Base-by-base conservation (phyloP, 2,888 invertebrate species). In the Ochropleura leucogaster region DNA sequence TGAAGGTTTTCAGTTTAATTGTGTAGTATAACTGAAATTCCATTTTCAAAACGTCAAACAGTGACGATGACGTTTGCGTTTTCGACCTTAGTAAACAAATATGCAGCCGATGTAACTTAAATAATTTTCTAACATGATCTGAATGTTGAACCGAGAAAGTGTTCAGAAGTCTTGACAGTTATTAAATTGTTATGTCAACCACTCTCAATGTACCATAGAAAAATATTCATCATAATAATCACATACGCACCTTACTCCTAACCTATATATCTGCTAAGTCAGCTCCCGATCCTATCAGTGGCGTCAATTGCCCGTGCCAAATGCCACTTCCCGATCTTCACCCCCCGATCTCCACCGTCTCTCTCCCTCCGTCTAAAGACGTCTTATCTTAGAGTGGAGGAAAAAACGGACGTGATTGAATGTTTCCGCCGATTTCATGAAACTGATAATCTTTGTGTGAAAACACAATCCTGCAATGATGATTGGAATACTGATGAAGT, bases 281-380 rank as follows among this genome's bases (percentile, higher is more conserved):
- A 96, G 96, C 96, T 93, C 90, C 90, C 94, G 96, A 96, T 96
- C 93, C 96, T 96, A 96, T 96, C 96, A 96, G 94, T 90, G 92
- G 92, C 96, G 96, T 96, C 96, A 96, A 96, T 96, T 96, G 96
- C 96, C 95, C 96, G 96, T 96, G 96, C 96, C 96, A 96, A 96
- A 96, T 95, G 95, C 95, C 95, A 95, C 95, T 94, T 94, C 93
- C 94, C 88, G 87, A 89, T 89, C 87, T 87, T 83, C 81, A 40
- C 87, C 80, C 87, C 86, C 87, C 84, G 79, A 79, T 80, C 83
- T 68, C 62, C 75, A 16, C 77, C 88, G 82, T 85, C 82, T 84
- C 80, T 72, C 80, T 78, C 83, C 85, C 74, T 75, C 70, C 67
- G 80, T 81, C 86, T 76, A 81, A 90, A 90, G 89, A 90, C 87